Conservation (phyloP, 2,113 vertebrate genomes). For the Microtus ochrogaster region DNA sequence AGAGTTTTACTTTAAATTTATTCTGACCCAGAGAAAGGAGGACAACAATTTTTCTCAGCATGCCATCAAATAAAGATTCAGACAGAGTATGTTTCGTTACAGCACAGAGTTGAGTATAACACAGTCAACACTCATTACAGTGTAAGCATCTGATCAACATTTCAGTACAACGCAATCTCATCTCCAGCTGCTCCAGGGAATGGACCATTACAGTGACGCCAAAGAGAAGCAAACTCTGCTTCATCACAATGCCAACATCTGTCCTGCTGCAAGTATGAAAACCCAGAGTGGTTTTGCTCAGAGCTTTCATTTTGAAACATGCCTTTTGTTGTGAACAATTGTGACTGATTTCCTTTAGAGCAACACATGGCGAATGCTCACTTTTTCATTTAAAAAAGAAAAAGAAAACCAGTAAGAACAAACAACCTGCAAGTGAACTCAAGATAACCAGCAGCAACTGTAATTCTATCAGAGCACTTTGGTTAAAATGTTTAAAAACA, state of each 20-base stretch:
- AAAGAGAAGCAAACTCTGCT: conserved; percentile 10
- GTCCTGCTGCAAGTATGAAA: conserved; percentile 59
- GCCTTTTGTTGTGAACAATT: conserved; percentile 65
- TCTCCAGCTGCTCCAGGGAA: conserved; percentile 29
- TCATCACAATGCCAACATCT: conserved; percentile 58
- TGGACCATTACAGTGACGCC: neutral
- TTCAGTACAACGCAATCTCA: conserved; percentile 5
- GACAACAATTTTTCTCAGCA: neutral
- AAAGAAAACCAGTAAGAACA: conserved; percentile 34
- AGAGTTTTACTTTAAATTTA: conserved; percentile 44
- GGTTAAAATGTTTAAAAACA: conserved; percentile 67
- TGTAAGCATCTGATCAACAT: conserved; percentile 30
- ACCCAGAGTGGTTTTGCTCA: conserved; percentile 28
- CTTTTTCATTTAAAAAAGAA: neutral
- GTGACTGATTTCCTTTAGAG: conserved; percentile 70
- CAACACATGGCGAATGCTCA: conserved; percentile 42
- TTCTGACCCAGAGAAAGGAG: conserved; percentile 22
- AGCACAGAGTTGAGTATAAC: conserved; percentile 20
- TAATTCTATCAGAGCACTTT: conserved; percentile 52
- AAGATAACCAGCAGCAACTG: conserved; percentile 58
- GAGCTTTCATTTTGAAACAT: conserved; percentile 63
- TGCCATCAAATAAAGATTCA: neutral
- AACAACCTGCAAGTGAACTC: conserved; percentile 69
- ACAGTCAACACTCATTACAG: neutral
- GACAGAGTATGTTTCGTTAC: neutral